Percentiles rank a stretch among this genome's conserved stretches.
Conservation (phyloP, 2,797 vertebrate genomes). For the Tokudaia tokunoshimensis region DNA sequence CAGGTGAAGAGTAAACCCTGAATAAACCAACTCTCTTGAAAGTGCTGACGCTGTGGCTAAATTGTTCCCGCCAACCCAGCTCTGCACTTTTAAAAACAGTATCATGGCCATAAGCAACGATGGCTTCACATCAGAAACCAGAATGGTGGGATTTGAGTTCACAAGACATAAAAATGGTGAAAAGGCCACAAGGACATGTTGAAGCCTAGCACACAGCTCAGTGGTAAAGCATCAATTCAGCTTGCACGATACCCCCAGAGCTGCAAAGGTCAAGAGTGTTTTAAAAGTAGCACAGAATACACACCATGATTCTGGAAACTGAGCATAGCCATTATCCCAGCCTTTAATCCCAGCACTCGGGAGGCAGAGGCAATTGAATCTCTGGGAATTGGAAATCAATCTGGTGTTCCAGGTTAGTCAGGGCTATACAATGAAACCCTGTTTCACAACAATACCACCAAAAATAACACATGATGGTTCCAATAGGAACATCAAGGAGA, state of each 20-base stretch:
- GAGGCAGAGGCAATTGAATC: neutral
- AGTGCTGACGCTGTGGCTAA: neutral
- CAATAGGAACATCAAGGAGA: neutral
- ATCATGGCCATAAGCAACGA: accelerated
- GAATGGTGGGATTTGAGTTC: neutral
- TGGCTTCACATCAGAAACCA: neutral
- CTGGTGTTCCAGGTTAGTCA: neutral
- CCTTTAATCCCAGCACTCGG: neutral
- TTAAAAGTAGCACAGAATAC: neutral
- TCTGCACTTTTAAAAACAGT: neutral
- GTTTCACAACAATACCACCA: neutral
- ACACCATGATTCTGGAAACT: neutral
- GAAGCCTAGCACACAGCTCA: neutral
- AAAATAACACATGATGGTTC: neutral
- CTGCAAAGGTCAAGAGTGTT: neutral
- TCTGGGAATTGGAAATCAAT: neutral
- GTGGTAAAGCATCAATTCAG: neutral
- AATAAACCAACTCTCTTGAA: neutral
- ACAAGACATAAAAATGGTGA: neutral
- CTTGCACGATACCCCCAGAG: neutral
- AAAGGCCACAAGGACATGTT: neutral
- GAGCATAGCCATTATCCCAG: too few relatives aligned
- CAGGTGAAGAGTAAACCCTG: accelerated
- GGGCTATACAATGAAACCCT: neutral
- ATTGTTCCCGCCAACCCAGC: neutral